phyloP scores from a whole-genome alignment of 2,797 vertebrate genomes.

The Harpagifer antarcticus region DNA sequence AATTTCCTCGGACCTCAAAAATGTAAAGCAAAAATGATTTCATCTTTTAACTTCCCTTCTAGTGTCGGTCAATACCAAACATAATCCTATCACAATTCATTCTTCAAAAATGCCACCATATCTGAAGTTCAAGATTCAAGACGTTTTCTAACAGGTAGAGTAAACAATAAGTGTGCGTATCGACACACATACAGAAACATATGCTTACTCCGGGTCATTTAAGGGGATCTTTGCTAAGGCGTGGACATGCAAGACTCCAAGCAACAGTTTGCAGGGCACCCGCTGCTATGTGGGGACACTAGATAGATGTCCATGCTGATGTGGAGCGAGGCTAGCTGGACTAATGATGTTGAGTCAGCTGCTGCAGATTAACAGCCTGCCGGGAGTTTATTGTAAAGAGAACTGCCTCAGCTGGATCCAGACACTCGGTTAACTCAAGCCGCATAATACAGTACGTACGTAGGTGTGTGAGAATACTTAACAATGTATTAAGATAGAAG shows the following conservation, averaged over 20 bases:
- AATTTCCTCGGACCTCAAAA: too few relatives aligned
- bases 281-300: slow-evolving; percentile 61
- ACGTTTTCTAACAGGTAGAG: neutral
- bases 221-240: slow-evolving; percentile 48
- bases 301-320: slow-evolving; percentile 71
- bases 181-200: slow-evolving; percentile 14
- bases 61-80: neutral
- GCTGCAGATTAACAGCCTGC: slow-evolving; percentile 77
- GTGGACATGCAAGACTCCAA: slow-evolving; percentile 35
- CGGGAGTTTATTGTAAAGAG: slow-evolving; percentile 73
- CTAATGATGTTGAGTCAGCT: slow-evolving; percentile 85
- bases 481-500: slow-evolving; percentile 41
- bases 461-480: slow-evolving; percentile 10
- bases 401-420: slow-evolving; percentile 56
- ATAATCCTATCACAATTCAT: neutral
- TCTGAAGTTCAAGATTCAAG: slow-evolving; percentile 2
- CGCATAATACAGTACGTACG: slow-evolving; percentile 11
- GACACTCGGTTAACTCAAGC: slow-evolving; percentile 32
- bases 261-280: slow-evolving; percentile 56
- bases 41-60: neutral
- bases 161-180: neutral
- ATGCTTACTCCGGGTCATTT: slow-evolving; percentile 47
- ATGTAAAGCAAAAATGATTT: neutral
- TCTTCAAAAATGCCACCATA: neutral
- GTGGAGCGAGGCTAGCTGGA: slow-evolving; percentile 63